These are phyloP conservation scores for Nomada fucata DNA, from an alignment of 2,888 invertebrate species.

Conservation along the genomic window DNA sequence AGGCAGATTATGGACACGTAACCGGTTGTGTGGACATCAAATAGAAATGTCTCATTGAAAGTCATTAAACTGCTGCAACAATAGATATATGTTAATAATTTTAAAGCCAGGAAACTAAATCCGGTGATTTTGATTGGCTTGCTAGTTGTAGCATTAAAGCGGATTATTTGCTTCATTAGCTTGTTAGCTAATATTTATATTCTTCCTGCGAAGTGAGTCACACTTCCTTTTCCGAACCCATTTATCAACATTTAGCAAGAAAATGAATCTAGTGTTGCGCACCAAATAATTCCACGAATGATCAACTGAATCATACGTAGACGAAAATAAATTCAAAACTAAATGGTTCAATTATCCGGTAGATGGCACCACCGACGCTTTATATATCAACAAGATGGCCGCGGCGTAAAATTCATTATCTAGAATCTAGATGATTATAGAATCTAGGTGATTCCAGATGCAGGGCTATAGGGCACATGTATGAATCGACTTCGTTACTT, in stretches of 20 bases:
- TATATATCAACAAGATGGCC: slow-evolving; percentile 43
- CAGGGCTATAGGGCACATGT: slow-evolving; percentile 66
- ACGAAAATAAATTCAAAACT: slow-evolving; percentile 42
- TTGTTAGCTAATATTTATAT: not conserved
- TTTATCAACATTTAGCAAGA: slow-evolving; percentile 46
- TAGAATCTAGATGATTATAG: slow-evolving; percentile 13
- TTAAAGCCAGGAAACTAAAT: too few species aligned
- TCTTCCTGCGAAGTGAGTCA: slow-evolving; percentile 37
- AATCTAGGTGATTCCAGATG: slow-evolving; percentile 40
- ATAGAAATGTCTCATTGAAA: too few species aligned
- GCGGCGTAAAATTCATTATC: slow-evolving; percentile 15
- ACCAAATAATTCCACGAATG: slow-evolving; percentile 42
- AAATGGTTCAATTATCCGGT: slow-evolving; percentile 22
- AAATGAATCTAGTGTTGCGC: slow-evolving; percentile 18
- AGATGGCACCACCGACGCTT: slow-evolving; percentile 48
- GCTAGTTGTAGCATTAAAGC: too few species aligned
- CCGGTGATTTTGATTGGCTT: too few species aligned
- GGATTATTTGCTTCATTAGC: too few species aligned
- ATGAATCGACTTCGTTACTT: slow-evolving; percentile 35
- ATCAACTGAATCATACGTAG: slow-evolving; percentile 41
- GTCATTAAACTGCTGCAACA: too few species aligned
- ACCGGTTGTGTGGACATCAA: too few species aligned
- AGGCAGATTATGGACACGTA: too few species aligned
- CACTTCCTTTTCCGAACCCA: not conserved
- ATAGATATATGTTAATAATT: too few species aligned